Evolutionary conservation across 2,888 invertebrate genomes (phyloP), one percentile per base, ranked within the genome.

Genomic region (Linnaemya vulpina): DNA sequence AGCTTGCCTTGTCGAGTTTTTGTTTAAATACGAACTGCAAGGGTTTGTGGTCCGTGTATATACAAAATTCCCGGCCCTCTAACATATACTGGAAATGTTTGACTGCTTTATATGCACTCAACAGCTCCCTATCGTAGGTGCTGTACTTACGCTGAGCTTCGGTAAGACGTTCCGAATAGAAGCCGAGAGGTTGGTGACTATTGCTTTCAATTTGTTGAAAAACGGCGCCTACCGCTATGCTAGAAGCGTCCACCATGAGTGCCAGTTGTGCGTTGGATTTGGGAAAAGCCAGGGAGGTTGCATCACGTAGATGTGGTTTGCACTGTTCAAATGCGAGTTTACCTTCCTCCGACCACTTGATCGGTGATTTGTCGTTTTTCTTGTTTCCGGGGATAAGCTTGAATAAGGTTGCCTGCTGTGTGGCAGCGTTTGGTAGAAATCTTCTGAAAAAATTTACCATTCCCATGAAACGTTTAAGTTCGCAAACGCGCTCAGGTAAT

Each of bases 381-480:
- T 25, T 75, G 30, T 84, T 82, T 9, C 78, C 78, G 8, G 62
- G 63, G 10, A 83, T 71, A n/a, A 80, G 58, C 15, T 74, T 40
- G 4, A 49, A 68, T 10, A 86, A 17, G 1, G n/a, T 7, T 9
- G 49, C 22, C 43, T 87, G 87, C 0, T 46, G 17, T 9, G 40
- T 35, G 0, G 80, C 82, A 0, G 84, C 83, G 13, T 78, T 65
- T 0, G 79, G 80, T 8, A 87, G 38, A n/a, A 85, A 83, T 25
- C 80, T 62, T n/a, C 81, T 38, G 13, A 70, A 83, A 22, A 84
- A 86, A 25, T 88, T 89, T 13, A 87, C 13, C 79, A 87, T 87
- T 0, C 87, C 88, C n/a, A 88, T 49, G 35, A 88, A 88, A 25
- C 86, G 55, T 68, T 85, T 73, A 17, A 88, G 53, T 25, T 87